These are phyloP conservation scores for Drosophila borborema DNA, from an alignment of 2,888 invertebrate genomes.

Conservation along the genomic window DNA sequence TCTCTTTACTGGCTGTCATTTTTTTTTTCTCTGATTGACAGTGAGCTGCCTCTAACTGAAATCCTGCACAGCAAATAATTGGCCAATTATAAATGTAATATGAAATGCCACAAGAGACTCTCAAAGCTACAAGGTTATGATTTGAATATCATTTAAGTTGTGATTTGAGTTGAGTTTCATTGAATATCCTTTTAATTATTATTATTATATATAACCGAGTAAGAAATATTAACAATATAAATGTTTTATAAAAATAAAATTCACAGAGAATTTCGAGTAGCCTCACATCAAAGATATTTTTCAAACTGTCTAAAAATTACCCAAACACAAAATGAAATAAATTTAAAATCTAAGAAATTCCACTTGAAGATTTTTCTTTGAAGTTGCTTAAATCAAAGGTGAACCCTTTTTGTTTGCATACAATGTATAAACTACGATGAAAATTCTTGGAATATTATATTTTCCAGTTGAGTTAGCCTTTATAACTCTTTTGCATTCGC, in stretches of 20 bases:
- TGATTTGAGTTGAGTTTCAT: not conserved
- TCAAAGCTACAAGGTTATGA: not conserved
- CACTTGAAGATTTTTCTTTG: not conserved
- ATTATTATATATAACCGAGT: not conserved
- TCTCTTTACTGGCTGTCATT: conserved; percentile 7
- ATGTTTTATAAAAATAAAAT: not conserved
- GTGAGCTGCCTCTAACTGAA: conserved; percentile 23
- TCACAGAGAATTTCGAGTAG: not conserved
- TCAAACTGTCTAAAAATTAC: not conserved
- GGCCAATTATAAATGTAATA: conserved; percentile 35
- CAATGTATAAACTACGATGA: not conserved
- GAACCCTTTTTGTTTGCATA: not conserved
- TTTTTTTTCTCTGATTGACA: conserved; percentile 45
- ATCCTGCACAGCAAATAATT: conserved; percentile 23
- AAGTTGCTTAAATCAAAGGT: not conserved
- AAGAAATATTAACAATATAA: not conserved
- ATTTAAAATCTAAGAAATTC: not conserved
- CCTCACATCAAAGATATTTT: not conserved
- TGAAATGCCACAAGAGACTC: conserved; percentile 10
- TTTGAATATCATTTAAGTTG: not conserved
- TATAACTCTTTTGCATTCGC: too few species aligned
- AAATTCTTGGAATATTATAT: conserved; percentile 2
- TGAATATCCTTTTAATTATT: not conserved
- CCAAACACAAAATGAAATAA: not conserved
- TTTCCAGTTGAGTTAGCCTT: conserved; percentile 2